Evolutionary conservation across 2,113 vertebrate genomes (phyloP).

Genomic region (Gymnorhina tibicen): DNA sequence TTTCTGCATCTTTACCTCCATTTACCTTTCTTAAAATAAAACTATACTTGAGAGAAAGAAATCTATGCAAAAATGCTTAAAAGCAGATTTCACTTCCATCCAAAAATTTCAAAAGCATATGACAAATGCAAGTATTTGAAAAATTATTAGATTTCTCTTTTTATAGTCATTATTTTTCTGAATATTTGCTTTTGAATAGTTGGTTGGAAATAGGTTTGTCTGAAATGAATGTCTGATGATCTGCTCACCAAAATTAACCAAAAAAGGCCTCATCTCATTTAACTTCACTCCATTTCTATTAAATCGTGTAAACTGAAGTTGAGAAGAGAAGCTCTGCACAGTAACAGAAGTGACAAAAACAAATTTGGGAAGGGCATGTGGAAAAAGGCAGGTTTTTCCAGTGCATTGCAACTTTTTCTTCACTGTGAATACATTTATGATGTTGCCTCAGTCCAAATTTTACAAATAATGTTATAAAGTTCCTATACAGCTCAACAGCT

Average conservation of each 20-base stretch:
- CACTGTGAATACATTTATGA: neutral
- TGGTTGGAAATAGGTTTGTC: neutral
- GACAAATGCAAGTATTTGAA: neutral
- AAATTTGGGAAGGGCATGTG: accelerated
- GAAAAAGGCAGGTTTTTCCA: neutral
- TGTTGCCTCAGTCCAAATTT: neutral
- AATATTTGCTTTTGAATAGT: neutral
- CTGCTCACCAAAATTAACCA: neutral
- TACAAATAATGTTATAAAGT: neutral
- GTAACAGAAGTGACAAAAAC: neutral
- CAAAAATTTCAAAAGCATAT: neutral
- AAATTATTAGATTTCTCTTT: neutral
- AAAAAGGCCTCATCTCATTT: neutral
- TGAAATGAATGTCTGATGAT: neutral
- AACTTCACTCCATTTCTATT: neutral
- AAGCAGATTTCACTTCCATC: neutral
- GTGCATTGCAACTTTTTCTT: neutral
- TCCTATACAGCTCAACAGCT: neutral
- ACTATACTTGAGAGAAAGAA: neutral
- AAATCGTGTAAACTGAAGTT: neutral
- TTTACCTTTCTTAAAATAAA: neutral
- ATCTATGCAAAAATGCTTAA: neutral
- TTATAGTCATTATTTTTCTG: neutral
- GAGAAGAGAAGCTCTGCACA: neutral
- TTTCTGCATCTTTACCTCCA: neutral